Conservation (phyloP, 1,140 invertebrate genomes). For the Listronotus oregonensis region DNA sequence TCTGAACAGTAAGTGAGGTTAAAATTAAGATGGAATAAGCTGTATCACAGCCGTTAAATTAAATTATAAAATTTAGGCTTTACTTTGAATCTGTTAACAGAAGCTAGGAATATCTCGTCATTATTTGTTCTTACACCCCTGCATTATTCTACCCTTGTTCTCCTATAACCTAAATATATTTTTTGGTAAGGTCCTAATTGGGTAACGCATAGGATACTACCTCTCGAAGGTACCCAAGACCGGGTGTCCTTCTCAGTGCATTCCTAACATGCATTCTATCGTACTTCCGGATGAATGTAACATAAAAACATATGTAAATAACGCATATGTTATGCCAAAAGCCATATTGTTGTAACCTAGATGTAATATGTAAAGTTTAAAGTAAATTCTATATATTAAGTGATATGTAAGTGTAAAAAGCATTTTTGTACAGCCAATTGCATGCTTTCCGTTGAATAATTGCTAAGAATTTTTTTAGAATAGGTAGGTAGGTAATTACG, state of each 20-base stretch:
- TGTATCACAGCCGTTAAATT: no score
- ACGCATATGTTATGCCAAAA: constrained; percentile 32
- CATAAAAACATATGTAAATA: not conserved
- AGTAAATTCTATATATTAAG: constrained; percentile 18
- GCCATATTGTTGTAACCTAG: constrained; percentile 29
- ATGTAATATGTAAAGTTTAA: constrained; percentile 27
- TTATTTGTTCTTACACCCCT: no score
- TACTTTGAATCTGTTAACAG: no score
- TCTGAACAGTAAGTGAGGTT: no score
- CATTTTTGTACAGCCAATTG: constrained; percentile 35
- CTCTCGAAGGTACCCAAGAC: not conserved
- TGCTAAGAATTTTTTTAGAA: constrained; percentile 27
- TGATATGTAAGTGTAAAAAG: constrained; percentile 25
- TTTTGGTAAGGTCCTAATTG: constrained; percentile 21
- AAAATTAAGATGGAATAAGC: no score
- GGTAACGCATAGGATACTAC: not conserved
- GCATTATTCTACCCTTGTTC: no score
- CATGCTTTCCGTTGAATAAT: constrained; percentile 37
- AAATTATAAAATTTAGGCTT: no score
- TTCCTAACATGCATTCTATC: constrained; percentile 53
- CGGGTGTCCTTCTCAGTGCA: constrained; percentile 42
- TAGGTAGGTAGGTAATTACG: constrained; percentile 25
- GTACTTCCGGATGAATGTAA: constrained; percentile 21
- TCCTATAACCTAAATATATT: no score
- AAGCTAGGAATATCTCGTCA: no score